phyloP scores from a whole-genome alignment of 2,797 vertebrate genomes.

The Syngnathus acus region DNA sequence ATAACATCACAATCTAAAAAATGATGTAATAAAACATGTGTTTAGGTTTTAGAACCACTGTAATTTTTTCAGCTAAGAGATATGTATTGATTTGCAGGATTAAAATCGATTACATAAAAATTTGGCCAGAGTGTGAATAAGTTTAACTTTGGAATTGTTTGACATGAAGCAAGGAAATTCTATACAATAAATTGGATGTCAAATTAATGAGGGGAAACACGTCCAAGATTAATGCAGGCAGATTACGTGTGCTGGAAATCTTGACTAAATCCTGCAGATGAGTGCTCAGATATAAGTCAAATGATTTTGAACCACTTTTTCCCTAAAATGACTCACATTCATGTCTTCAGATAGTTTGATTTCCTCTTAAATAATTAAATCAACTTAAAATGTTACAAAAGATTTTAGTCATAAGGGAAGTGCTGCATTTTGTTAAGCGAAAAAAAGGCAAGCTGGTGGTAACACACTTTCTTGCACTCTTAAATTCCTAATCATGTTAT shows the following conservation, averaged over 20 bases:
- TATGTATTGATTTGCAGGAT: not conserved
- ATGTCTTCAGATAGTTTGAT: not conserved
- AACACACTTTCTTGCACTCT: not conserved
- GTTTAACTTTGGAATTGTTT: not conserved
- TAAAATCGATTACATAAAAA: not conserved
- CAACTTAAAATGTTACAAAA: not conserved
- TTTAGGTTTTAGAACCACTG: too few relatives aligned
- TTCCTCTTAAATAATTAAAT: too few relatives aligned
- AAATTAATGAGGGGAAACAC: too few relatives aligned
- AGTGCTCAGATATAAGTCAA: not conserved
- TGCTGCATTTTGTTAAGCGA: not conserved
- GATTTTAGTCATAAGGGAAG: not conserved
- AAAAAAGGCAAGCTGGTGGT: not conserved
- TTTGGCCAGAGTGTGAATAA: not conserved
- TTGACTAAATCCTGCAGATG: constrained; percentile 16
- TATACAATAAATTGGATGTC: not conserved
- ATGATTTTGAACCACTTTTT: constrained; percentile 19
- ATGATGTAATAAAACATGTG: too few relatives aligned
- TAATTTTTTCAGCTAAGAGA: too few relatives aligned
- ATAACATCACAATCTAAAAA: too few relatives aligned
- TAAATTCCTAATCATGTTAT: not conserved
- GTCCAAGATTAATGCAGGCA: constrained; percentile 22
- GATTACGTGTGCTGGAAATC: constrained; percentile 30
- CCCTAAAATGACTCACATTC: too few relatives aligned
- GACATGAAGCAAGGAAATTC: not conserved